Evolutionary conservation across 2,888 invertebrate species (phyloP).

Genomic region (Ichneumoninae sp.): DNA sequence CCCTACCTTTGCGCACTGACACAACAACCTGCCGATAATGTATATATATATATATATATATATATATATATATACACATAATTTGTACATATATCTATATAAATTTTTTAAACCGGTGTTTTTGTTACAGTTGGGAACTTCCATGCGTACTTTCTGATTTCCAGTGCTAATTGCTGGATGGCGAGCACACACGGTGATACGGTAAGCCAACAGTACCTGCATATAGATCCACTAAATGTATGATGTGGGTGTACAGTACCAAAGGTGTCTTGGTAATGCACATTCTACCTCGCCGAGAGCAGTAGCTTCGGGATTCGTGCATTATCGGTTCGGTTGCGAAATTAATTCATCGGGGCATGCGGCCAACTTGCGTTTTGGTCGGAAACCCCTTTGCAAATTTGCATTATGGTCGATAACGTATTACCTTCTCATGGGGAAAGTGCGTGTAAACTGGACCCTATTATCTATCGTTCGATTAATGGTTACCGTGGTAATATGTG

Average conservation of each 20-base stretch:
- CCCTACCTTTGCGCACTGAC: background rate
- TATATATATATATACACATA: too few relatives aligned
- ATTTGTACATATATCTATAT: too few relatives aligned
- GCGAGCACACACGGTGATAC: background rate
- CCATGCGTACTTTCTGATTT: background rate
- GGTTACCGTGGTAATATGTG: conserved; percentile 7
- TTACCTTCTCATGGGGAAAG: background rate
- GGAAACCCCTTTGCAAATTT: conserved; percentile 20
- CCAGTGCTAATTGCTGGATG: background rate
- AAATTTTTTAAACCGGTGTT: background rate
- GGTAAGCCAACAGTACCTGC: background rate
- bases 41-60: background rate
- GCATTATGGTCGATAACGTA: conserved; percentile 16
- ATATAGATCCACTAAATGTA: background rate
- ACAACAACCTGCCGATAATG: background rate
- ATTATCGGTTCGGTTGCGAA: conserved; percentile 40
- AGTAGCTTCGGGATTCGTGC: conserved; percentile 27
- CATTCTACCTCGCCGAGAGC: conserved; percentile 12
- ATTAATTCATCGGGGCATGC: conserved; percentile 54
- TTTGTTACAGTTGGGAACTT: background rate
- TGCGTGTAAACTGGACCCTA: conserved; percentile 12
- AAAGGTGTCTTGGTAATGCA: background rate
- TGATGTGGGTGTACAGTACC: background rate
- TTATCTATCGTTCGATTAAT: conserved; percentile 18
- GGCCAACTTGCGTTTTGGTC: conserved; percentile 34